Evolutionary conservation across 2,113 vertebrate genomes (phyloP), one percentile per base, ranked within the genome.

Genomic region (Oncorhynchus keta): DNA sequence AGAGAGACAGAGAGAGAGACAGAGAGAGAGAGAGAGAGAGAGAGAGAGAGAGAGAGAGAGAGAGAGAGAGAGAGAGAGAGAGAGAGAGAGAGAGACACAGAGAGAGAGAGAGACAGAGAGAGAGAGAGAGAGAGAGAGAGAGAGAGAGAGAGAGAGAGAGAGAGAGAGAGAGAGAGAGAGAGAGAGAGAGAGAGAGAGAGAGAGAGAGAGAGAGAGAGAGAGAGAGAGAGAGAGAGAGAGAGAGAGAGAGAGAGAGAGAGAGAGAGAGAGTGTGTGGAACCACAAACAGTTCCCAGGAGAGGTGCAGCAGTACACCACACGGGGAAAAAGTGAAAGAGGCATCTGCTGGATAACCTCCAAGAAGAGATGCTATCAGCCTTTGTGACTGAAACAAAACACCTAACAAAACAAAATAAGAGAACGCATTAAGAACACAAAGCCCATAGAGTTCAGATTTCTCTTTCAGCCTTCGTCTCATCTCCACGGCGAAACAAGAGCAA

Each of bases 301-400:
- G 51, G 28, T 28, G 30, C 49, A 55, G 51, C 5, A 55, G 51
- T 55, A 55, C 4, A 16, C 51, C 51, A 57, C 49, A 72, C 2
- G 5, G 51, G 51, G 32, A 35, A 72, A 55, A 28, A 59, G 51
- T 30, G 26, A 32, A 18, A 72, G 51, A 72, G 16, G 62, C 30
- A 72, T 73, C 75, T 24, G 77, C 73, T 75, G 77, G 79, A 76
- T 14, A 55, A 6, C 62, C 55, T 81, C 73, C 74, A 76, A 62
- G 57, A 76, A 62, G 57, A 76, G 80, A 84, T 84, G 59, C 55
- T 82, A 84, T 84, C 80, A 75, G 39, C 76, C 39, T 55, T 64
- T 49, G 69, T 2, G 26, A 70, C 18, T 76, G 76, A 80, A 76
- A 85, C 72, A 76, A 76, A 74, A 81, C 68, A 77, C 75, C 75